These are phyloP conservation scores for Lemur catta DNA, from an alignment of 2,797 vertebrate species.

Conservation along the genomic window DNA sequence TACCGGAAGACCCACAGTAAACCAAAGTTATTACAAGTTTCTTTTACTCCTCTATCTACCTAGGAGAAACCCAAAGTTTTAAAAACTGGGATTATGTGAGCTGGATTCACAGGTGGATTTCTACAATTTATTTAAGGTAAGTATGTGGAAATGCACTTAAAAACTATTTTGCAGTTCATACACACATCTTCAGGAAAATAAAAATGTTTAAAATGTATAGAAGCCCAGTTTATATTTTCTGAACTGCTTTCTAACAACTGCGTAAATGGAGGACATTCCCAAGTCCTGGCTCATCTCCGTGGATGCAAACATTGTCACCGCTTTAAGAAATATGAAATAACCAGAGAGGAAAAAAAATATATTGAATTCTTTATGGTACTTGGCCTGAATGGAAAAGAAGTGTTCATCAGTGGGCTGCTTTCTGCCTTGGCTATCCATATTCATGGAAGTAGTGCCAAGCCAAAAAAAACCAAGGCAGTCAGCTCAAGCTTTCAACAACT, in stretches of 20 bases:
- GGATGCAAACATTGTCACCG: constrained; percentile 10
- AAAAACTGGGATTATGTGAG: neutral
- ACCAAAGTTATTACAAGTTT: neutral
- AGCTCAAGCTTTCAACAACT: constrained; percentile 25
- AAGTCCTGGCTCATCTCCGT: neutral
- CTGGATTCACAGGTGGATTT: neutral
- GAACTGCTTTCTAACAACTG: neutral
- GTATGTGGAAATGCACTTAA: neutral
- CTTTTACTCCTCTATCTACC: neutral
- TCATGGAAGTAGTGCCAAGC: neutral
- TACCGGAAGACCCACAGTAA: neutral
- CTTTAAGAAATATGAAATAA: constrained; percentile 28
- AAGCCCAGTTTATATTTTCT: neutral
- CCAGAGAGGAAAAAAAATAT: neutral
- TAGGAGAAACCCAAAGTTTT: neutral
- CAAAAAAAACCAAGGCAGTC: neutral
- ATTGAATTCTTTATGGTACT: neutral
- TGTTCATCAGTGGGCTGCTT: neutral
- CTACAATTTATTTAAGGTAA: neutral
- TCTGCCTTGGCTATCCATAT: neutral
- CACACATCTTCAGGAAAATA: neutral
- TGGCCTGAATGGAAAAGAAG: neutral
- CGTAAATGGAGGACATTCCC: neutral
- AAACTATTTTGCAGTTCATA: neutral
- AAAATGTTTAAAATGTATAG: neutral